Evolutionary conservation across 1,140 invertebrate species (phyloP).

Genomic region (Drosophila serrata): DNA sequence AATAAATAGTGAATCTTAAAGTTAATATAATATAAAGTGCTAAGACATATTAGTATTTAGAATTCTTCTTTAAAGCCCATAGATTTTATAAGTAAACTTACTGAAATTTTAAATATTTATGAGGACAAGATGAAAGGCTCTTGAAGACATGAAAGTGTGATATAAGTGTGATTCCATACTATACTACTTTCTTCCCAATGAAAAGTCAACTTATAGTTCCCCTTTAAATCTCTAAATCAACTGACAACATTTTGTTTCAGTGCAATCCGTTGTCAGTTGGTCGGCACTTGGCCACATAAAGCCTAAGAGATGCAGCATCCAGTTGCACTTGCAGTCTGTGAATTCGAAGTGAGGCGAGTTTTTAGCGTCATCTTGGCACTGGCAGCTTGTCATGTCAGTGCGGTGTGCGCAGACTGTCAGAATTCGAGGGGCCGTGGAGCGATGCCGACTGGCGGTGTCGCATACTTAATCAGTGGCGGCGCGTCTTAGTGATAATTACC

Average conservation of each 20-base stretch:
- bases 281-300: conserved; percentile 59
- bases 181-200: too few relatives aligned
- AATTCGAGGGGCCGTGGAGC: conserved; percentile 50
- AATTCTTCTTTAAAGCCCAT: neutral
- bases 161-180: too few relatives aligned
- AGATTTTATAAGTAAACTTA: neutral
- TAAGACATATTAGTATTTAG: neutral
- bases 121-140: too few relatives aligned
- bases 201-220: too few relatives aligned
- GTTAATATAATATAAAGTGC: neutral
- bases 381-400: conserved; percentile 77
- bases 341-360: conserved; percentile 46
- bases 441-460: conserved; percentile 54
- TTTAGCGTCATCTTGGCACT: conserved; percentile 70
- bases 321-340: conserved; percentile 9
- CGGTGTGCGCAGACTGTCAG: conserved; percentile 75
- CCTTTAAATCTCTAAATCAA: neutral
- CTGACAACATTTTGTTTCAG: neutral
- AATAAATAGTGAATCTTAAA: neutral
- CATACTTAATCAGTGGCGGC: conserved; percentile 78
- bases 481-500: conserved; percentile 80
- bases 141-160: too few relatives aligned
- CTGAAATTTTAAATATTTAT: too few relatives aligned
- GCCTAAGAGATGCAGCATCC: conserved; percentile 15
- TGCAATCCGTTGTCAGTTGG: conserved; percentile 8